phyloP scores from a whole-genome alignment of 2,113 vertebrate genomes.

The Capreolus pygargus region DNA sequence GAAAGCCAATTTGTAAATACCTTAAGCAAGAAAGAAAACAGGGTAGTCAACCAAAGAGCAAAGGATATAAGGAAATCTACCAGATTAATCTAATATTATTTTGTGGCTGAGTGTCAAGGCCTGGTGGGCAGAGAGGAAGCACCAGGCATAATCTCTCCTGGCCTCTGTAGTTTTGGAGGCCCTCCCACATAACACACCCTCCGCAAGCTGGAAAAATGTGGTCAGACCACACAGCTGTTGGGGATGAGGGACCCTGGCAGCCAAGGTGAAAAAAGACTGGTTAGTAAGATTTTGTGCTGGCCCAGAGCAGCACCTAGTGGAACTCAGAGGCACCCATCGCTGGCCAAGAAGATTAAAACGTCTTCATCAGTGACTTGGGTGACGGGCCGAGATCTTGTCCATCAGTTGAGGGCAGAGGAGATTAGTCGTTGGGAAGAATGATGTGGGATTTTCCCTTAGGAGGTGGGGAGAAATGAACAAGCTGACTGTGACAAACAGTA shows the following conservation, averaged over 20 bases:
- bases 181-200: neutral
- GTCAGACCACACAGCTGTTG: neutral
- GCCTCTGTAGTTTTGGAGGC: neutral
- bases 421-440: neutral
- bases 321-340: neutral
- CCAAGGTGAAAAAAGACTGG: neutral
- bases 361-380: neutral
- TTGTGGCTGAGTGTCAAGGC: neutral
- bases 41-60: neutral
- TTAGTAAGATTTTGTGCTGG: neutral
- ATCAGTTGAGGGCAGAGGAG: neutral
- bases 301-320: neutral
- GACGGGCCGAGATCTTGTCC: neutral
- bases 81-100: neutral
- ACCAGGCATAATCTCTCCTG: neutral
- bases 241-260: neutral
- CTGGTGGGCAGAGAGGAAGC: neutral
- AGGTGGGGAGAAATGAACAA: neutral
- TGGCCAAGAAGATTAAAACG: neutral
- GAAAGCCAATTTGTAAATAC: slow-evolving; percentile 9
- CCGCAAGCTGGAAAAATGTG: neutral
- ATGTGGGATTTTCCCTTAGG: neutral
- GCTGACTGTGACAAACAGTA: neutral
- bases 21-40: neutral
- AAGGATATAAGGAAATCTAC: neutral